Base-by-base conservation (phyloP, 2,113 vertebrate genomes). In the Arizona elegans region DNA sequence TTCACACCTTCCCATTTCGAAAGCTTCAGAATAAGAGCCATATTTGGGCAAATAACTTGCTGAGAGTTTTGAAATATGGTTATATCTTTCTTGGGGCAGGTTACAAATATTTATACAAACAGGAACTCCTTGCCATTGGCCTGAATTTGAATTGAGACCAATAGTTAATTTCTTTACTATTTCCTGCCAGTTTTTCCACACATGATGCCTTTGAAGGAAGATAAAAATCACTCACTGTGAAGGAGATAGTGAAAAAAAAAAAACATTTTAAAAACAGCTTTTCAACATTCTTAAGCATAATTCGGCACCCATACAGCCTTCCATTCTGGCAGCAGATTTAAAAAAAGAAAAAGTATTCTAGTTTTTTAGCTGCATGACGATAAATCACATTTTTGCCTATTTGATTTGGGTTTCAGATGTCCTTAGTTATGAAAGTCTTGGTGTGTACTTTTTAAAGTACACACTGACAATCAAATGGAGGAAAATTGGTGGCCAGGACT, bases 221-320 rank as follows among this genome's bases (percentile, higher is more conserved):
- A 96, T 95, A 92, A 97, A 95, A 52, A 92, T 92, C 93, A 94
- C 95, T 96, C 95, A 97, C 85, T 92, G 65, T 26, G 93, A 92
- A 92, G 1, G 52, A 96, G 95, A 96, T 92, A 96, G 52, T 96
- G 93, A 92, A 95, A 95, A 26, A 93, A 26, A 93, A 96, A 59
- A 93, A 96, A 93, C 96, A 96, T 97, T 96, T 97, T 90, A 94
- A 95, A 95, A 96, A 96, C 96, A 96, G 96, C 96, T 97, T 96
- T 93, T 92, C 93, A 96, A 91, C 93, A 93, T 96, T 96, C 93
- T 96, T 92, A 94, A 93, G 91, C 94, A 93, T 96, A 94, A 96
- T 93, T 95, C 94, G 95, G 95, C 93, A 43, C 93, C 93, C 95
- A 94, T 90, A 38, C 33, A 96, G 95, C 95, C 96, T 97, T 97